Conservation (phyloP, 2,797 vertebrate species). For the Scomberomorus guttatus region DNA sequence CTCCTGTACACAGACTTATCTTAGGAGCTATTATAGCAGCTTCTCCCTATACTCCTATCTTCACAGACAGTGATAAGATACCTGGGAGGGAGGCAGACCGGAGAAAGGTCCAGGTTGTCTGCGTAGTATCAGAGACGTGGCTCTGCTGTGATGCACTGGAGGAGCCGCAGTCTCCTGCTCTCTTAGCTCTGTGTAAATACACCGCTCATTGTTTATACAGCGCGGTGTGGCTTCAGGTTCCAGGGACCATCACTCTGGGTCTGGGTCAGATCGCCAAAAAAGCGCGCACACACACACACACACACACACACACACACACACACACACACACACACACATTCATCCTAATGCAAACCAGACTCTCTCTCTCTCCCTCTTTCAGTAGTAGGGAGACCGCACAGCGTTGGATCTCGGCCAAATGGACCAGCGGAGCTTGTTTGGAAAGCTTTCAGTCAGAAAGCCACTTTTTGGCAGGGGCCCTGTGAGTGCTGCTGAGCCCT, state of each 20-base stretch:
- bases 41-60: slow-evolving; percentile 67
- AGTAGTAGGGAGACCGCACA: slow-evolving; percentile 78
- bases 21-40: slow-evolving; percentile 56
- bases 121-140: slow-evolving; percentile 68
- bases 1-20: slow-evolving; percentile 69
- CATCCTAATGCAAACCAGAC: slow-evolving; percentile 84
- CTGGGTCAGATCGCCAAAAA: slow-evolving; percentile 79
- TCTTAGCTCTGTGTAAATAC: slow-evolving; percentile 84
- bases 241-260: slow-evolving; percentile 81
- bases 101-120: slow-evolving; percentile 68
- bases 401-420: slow-evolving; percentile 88
- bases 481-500: slow-evolving; percentile 84
- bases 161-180: slow-evolving; percentile 78
- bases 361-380: slow-evolving; percentile 71
- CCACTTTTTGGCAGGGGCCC: slow-evolving; percentile 81
- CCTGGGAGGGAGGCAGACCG: slow-evolving; percentile 55
- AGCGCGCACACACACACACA: slow-evolving; percentile 57
- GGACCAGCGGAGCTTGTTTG: slow-evolving; percentile 90
- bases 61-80: slow-evolving; percentile 68
- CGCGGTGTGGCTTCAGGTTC: slow-evolving; percentile 80
- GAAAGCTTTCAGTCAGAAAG: slow-evolving; percentile 92
- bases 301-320: slow-evolving; percentile 59
- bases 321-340: slow-evolving; percentile 55
- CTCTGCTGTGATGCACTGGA: slow-evolving; percentile 74
- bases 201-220: slow-evolving; percentile 81